Evolutionary conservation across 2,888 invertebrate species (phyloP).

Genomic region (Nasonia oneida): DNA sequence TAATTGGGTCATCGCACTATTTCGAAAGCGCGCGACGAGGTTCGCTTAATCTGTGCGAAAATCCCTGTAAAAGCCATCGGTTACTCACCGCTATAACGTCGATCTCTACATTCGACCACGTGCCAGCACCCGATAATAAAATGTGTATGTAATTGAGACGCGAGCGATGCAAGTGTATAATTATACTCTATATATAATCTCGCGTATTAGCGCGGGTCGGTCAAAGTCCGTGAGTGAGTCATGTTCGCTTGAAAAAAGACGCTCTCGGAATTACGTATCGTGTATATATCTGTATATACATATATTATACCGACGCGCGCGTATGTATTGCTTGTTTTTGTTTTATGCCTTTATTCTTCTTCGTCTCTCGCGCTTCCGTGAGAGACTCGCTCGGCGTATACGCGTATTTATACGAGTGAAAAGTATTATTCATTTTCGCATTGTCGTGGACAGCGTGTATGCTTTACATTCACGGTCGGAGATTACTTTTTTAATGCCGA

Average conservation of each 20-base stretch:
- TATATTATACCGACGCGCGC: not conserved
- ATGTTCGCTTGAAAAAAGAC: not conserved
- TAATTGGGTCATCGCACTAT: not conserved
- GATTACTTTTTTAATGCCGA: not conserved
- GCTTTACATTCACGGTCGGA: not conserved
- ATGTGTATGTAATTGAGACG: not conserved
- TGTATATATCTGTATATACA: not conserved
- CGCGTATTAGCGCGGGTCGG: not conserved
- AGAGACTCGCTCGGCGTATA: not conserved
- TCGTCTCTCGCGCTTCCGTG: not conserved
- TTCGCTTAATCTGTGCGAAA: not conserved
- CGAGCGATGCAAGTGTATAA: not conserved
- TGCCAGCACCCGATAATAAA: not conserved
- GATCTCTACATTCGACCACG: too few species aligned
- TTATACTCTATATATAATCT: too few species aligned
- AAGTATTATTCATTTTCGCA: not conserved
- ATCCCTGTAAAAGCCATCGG: too few species aligned
- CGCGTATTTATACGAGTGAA: not conserved
- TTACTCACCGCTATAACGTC: too few species aligned
- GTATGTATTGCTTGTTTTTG: not conserved
- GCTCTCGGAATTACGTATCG: not conserved
- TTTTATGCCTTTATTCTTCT: not conserved
- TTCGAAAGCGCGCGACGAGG: not conserved
- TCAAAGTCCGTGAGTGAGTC: slow-evolving; percentile 7
- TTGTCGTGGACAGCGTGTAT: not conserved